phyloP scores from a whole-genome alignment of 2,888 invertebrate genomes.

The Danaus chrysippus region DNA sequence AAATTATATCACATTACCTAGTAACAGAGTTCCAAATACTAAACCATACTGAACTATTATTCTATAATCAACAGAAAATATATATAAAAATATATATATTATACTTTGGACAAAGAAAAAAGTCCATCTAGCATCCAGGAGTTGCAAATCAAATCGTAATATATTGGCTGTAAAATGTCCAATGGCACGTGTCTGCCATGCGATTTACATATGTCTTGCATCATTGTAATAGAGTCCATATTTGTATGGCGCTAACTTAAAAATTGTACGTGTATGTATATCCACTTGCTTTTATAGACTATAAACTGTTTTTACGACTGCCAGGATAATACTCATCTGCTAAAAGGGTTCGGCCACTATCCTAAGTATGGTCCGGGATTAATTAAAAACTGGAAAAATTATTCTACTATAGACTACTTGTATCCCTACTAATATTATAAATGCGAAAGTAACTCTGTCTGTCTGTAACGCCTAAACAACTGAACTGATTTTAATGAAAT shows the following conservation, averaged over 20 bases:
- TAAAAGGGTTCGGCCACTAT: constrained; percentile 66
- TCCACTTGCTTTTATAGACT: constrained; percentile 74
- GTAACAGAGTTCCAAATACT: too few species aligned
- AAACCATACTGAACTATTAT: neutral
- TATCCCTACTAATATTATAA: too few species aligned
- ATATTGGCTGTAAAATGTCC: constrained; percentile 78
- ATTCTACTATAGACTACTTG: neutral
- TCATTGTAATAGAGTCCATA: constrained; percentile 35
- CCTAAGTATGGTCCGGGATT: constrained; percentile 39
- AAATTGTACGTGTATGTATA: constrained; percentile 52
- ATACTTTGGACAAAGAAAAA: constrained; percentile 44
- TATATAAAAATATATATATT: constrained; percentile 24
- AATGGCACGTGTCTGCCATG: constrained; percentile 73
- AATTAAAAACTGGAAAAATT: constrained; percentile 61
- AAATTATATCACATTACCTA: too few species aligned
- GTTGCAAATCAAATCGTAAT: constrained; percentile 77
- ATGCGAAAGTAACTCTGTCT: too few species aligned
- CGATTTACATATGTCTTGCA: constrained; percentile 21
- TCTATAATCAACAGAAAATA: constrained; percentile 18
- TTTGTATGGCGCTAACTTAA: constrained; percentile 24
- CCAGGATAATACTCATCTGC: constrained; percentile 73
- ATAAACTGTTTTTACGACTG: constrained; percentile 71
- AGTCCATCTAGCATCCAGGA: constrained; percentile 56
- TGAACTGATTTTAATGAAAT: too few species aligned
- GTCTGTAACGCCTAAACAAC: too few species aligned